Evolutionary conservation across 2,113 vertebrate species (phyloP), one percentile per base, ranked within the genome.

Genomic region (Rutilus rutilus): DNA sequence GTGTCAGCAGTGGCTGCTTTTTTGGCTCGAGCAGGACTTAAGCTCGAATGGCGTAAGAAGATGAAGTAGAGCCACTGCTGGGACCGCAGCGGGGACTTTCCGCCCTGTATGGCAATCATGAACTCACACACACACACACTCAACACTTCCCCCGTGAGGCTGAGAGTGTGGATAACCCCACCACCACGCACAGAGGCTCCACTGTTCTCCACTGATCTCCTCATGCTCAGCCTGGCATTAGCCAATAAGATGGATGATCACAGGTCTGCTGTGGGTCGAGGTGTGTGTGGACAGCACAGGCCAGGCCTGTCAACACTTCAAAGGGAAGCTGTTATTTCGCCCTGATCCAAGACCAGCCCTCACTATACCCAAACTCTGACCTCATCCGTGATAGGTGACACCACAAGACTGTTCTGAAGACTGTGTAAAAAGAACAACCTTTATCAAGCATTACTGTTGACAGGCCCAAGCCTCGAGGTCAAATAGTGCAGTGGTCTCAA

Each of bases 191-290:
- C 87, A 86, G 77, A 27, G 86, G n/a, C 89, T 86, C 88, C 84
- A 90, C 80, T 91, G 89, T 88, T 86, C 87, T 90, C 88, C 86
- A 84, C 87, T 91, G 90, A 87, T 89, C 86, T 78, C 60, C 74
- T 80, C 90, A 83, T 88, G 91, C 91, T 91, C 89, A 74, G 73
- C 86, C 86, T 91, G 88, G 87, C 88, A 90, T 91, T 92, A 89
- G 86, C 69, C 84, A 74, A 50, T 76, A 60, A 88, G 91, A 92
- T 88, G 89, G 92, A 89, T 89, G 88, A 90, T 85, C 78, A 45
- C 79, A 67, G 91, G 59, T 81, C 85, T 17, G 21, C 57, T 69
- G 57, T 59, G 84, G 84, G 87, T 87, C 81, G 79, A 83, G 83
- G 50, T 77, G 81, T 71, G 77, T 45, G 75, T 60, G 65, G 85